Conservation (phyloP, 2,888 invertebrate species). For the Hirtodrosophila alboralis region DNA sequence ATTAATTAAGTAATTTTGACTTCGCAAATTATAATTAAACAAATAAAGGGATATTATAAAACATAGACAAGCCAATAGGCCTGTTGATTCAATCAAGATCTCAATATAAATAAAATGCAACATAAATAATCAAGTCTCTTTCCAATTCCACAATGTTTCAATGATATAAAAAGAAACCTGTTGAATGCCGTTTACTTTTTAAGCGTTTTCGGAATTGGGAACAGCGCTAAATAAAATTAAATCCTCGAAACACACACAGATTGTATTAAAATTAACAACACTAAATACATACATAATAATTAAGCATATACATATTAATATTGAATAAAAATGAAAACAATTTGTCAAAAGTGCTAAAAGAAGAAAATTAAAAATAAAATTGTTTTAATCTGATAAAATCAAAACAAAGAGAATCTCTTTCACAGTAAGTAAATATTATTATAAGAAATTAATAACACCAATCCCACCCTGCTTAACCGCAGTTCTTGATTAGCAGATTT, state of each 20-base stretch:
- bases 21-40: slow-evolving; percentile 7
- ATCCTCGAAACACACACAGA: slow-evolving; percentile 29
- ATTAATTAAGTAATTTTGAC: slow-evolving; percentile 18
- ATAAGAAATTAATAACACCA: neutral
- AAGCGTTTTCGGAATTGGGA: slow-evolving; percentile 10
- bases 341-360: slow-evolving; percentile 71
- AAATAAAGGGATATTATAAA: slow-evolving; percentile 8
- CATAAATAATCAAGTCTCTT: slow-evolving; percentile 19
- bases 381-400: slow-evolving; percentile 12
- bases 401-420: neutral
- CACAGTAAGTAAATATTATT: too few relatives aligned
- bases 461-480: neutral
- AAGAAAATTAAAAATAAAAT: slow-evolving; percentile 15
- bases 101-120: slow-evolving; percentile 6
- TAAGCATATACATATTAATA: slow-evolving; percentile 44
- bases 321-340: slow-evolving; percentile 37
- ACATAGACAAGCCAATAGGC: slow-evolving; percentile 12
- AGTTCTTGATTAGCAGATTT: neutral
- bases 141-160: slow-evolving; percentile 9
- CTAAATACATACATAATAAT: slow-evolving; percentile 44
- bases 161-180: neutral
- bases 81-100: neutral
- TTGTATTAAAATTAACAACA: slow-evolving; percentile 39
- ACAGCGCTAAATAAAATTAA: slow-evolving; percentile 10
- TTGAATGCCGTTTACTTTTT: slow-evolving; percentile 1